Evolutionary conservation across 2,113 vertebrate species (phyloP).

Genomic region (Rostratula benghalensis): DNA sequence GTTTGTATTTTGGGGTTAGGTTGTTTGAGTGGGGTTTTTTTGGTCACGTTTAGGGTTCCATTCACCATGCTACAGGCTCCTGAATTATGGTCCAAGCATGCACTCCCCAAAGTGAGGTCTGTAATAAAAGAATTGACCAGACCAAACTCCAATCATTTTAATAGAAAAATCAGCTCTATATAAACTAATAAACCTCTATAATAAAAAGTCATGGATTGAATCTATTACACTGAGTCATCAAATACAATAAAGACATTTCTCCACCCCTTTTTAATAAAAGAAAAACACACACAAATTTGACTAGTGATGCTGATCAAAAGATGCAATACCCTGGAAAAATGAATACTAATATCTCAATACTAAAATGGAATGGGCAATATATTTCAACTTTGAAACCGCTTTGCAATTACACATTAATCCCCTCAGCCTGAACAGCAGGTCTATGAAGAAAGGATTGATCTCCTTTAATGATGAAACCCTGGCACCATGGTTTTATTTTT

Average conservation of each 20-base stretch:
- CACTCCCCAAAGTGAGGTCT: background rate
- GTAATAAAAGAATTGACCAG: background rate
- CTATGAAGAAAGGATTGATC: conserved; percentile 78
- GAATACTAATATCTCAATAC: conserved; percentile 72
- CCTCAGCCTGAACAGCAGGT: conserved; percentile 72
- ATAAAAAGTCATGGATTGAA: background rate
- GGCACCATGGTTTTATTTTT: conserved; percentile 82
- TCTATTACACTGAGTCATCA: conserved; percentile 19
- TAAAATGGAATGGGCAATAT: conserved; percentile 62
- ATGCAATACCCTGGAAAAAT: conserved; percentile 70
- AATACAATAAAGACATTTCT: conserved; percentile 10
- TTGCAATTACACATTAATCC: conserved; percentile 77
- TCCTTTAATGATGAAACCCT: conserved; percentile 83
- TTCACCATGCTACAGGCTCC: background rate
- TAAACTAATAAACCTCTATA: conserved; percentile 16
- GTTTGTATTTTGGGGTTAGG: background rate
- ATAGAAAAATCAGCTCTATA: background rate
- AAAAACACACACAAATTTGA: conserved; percentile 65
- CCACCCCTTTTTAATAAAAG: conserved; percentile 41
- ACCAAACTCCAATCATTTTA: background rate
- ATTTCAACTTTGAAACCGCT: conserved; percentile 77
- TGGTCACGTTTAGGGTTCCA: background rate
- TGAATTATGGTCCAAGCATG: background rate
- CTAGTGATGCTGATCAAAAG: conserved; percentile 70
- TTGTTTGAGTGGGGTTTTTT: background rate